These are phyloP conservation scores for Whitmania pigra DNA, from an alignment of 1,140 invertebrate genomes.

Conservation along the genomic window DNA sequence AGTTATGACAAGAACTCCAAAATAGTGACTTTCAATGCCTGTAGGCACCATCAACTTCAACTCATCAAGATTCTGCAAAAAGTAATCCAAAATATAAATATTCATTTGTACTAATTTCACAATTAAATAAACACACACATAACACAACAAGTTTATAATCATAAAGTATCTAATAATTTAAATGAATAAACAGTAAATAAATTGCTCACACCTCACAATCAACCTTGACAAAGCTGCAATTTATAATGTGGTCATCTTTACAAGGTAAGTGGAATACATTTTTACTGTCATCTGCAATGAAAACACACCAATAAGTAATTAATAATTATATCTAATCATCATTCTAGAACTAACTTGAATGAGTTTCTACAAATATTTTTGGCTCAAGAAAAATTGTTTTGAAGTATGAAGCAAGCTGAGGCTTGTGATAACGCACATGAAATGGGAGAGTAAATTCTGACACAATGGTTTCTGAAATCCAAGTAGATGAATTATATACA, in stretches of 20 bases:
- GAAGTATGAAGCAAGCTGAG: neutral
- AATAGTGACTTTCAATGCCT: neutral
- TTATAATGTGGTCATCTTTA: no score
- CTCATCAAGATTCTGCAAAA: neutral
- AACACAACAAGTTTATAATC: neutral
- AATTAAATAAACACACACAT: neutral
- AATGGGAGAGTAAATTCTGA: conserved; percentile 4
- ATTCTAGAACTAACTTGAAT: no score
- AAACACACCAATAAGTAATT: no score
- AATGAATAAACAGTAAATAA: no score
- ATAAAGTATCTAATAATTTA: neutral
- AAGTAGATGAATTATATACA: neutral
- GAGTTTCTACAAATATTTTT: neutral
- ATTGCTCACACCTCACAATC: no score
- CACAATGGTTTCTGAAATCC: neutral
- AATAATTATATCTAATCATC: no score
- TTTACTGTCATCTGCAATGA: no score
- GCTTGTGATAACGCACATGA: conserved; percentile 11
- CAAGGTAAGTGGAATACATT: no score
- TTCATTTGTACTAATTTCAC: neutral
- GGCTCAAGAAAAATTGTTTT: neutral
- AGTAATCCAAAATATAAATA: neutral
- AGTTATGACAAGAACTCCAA: neutral
- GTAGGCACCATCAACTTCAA: neutral
- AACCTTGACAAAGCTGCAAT: no score